Conservation (phyloP, 2,888 invertebrate genomes). For the Epistrophella euchroma region DNA sequence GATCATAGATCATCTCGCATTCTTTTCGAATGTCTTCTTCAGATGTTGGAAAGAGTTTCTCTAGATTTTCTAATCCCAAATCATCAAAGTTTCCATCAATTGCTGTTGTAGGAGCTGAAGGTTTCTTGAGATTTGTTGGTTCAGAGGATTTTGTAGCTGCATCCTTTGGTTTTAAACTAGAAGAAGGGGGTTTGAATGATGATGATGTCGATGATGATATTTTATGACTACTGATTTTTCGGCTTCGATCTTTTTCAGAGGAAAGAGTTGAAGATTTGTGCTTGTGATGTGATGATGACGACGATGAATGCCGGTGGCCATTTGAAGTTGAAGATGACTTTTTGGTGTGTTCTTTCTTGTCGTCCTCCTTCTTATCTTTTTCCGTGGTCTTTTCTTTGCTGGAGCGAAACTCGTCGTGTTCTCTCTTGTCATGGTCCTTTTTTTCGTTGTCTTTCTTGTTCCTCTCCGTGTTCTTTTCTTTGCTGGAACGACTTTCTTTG, state of each 20-base stretch:
- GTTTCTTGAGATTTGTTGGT: conserved; percentile 40
- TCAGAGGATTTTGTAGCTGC: conserved; percentile 6
- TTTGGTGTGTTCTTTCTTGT: conserved; percentile 43
- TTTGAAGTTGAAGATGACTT: conserved; percentile 53
- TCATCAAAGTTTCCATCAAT: conserved; percentile 81
- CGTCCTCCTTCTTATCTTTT: not conserved
- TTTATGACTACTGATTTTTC: conserved; percentile 63
- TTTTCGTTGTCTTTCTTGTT: conserved; percentile 30
- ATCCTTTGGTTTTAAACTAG: conserved; percentile 45
- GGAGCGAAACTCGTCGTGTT: conserved; percentile 19
- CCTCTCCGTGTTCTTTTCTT: conserved; percentile 31
- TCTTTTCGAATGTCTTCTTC: conserved; percentile 91
- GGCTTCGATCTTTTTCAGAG: conserved; percentile 51
- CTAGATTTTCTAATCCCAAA: conserved; percentile 82
- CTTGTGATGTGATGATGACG: conserved; percentile 72
- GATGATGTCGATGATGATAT: conserved; percentile 61
- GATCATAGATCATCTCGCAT: conserved; percentile 94
- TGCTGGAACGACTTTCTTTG: conserved; percentile 43
- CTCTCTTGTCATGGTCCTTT: conserved; percentile 23
- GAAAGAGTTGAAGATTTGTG: conserved; percentile 57
- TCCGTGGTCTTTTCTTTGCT: conserved; percentile 34
- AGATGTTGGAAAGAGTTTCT: conserved; percentile 82
- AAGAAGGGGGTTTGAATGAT: conserved; percentile 18
- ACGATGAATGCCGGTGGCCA: conserved; percentile 28
- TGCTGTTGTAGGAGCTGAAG: conserved; percentile 40